Conservation (phyloP, 2,113 vertebrate species). For the Neodon shergylaensis region DNA sequence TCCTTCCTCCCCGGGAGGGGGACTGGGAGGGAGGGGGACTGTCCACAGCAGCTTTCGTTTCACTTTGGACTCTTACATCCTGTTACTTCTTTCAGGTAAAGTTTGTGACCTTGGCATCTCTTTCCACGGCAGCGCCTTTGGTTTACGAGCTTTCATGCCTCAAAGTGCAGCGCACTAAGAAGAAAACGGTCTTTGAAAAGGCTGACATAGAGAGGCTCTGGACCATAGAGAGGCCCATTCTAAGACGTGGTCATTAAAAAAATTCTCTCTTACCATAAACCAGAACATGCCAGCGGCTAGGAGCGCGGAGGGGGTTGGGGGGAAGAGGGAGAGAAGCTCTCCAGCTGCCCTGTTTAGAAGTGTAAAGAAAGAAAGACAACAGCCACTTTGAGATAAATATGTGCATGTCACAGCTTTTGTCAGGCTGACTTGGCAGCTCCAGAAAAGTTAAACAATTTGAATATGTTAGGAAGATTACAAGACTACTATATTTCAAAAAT, state of each 20-base stretch:
- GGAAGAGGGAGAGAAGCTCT: neutral
- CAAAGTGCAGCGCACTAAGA: constrained; percentile 2
- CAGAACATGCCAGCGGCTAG: constrained; percentile 2
- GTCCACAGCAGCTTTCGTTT: constrained; percentile 31
- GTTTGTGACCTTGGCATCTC: constrained; percentile 36
- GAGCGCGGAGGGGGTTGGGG: too few species aligned
- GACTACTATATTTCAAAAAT: constrained; percentile 65
- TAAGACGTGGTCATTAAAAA: constrained; percentile 19
- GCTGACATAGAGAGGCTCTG: neutral
- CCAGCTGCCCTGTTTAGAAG: constrained; percentile 51
- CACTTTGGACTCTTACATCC: constrained; percentile 40
- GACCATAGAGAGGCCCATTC: constrained; percentile 15
- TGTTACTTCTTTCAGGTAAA: constrained; percentile 58
- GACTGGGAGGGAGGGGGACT: neutral
- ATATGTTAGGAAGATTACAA: constrained; percentile 37
- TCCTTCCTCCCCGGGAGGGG: neutral
- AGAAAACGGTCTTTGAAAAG: constrained; percentile 33
- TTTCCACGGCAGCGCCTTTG: neutral
- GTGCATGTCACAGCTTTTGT: constrained; percentile 30
- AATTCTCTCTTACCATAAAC: constrained; percentile 35
- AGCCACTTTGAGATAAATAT: constrained; percentile 49
- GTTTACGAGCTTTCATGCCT: constrained; percentile 46
- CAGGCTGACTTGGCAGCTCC: neutral
- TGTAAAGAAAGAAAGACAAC: constrained; percentile 48
- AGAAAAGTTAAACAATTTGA: constrained; percentile 62